A percentile compares a stretch with the other conserved stretches of the same genome.
Conservation (phyloP, 1,140 invertebrate species). For the Chrysopa pallens region DNA sequence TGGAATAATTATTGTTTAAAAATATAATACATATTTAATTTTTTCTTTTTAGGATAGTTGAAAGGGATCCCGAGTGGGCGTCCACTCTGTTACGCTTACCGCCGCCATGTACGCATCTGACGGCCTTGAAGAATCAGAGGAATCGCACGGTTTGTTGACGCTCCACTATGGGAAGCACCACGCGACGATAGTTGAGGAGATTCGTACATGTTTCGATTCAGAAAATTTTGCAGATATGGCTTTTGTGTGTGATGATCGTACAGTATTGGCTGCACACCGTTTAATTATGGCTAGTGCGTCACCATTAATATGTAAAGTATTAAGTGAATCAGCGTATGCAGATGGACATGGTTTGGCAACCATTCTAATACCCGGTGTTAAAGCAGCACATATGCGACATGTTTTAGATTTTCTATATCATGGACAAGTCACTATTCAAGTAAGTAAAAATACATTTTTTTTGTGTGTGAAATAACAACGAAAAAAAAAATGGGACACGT, state of each 20-base stretch:
- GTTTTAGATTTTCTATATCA: constrained; percentile 68
- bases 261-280: constrained; percentile 53
- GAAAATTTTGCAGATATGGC: constrained; percentile 66
- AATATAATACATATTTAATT: no score
- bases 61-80: constrained; percentile 8
- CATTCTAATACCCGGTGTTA: constrained; percentile 64
- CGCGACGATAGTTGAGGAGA: constrained; percentile 70
- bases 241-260: constrained; percentile 59
- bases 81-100: no score
- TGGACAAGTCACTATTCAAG: constrained; percentile 63
- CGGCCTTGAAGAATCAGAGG: constrained; percentile 14
- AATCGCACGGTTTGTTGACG: constrained; percentile 41
- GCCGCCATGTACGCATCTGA: constrained; percentile 20
- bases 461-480: no score
- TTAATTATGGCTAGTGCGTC: constrained; percentile 67
- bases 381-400: constrained; percentile 53
- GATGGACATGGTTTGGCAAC: constrained; percentile 48
- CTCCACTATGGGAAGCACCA: constrained; percentile 80
- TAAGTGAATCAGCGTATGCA: constrained; percentile 46
- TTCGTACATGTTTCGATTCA: constrained; percentile 63
- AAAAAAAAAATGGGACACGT: no score
- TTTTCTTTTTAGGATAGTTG: constrained; percentile 10
- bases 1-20: no score
- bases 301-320: constrained; percentile 53
- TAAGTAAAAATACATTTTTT: constrained; percentile 25